phyloP scores from a whole-genome alignment of 2,113 vertebrate species.

The Cinclus cinclus region DNA sequence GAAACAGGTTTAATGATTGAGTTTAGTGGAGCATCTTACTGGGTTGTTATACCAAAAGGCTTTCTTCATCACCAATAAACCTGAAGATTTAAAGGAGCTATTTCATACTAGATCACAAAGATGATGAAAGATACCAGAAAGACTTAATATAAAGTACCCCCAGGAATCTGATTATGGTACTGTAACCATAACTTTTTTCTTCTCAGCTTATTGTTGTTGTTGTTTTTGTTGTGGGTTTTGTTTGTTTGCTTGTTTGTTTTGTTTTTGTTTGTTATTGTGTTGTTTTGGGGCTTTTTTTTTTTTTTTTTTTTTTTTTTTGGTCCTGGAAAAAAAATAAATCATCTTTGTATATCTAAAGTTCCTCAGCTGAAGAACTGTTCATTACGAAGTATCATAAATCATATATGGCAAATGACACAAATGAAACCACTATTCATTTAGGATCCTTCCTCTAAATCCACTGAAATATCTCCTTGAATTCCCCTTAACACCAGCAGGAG shows the following conservation, averaged over 20 bases:
- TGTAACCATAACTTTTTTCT: background rate
- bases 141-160: background rate
- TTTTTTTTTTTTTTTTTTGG: too few species aligned
- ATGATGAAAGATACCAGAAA: background rate
- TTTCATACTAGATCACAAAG: slow-evolving; percentile 12
- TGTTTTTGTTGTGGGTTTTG: too few species aligned
- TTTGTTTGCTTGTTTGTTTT: background rate
- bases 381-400: background rate
- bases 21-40: slow-evolving; percentile 25
- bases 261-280: too few species aligned
- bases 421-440: background rate
- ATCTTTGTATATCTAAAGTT: background rate
- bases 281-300: too few species aligned
- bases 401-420: background rate
- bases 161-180: background rate
- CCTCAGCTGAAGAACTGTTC: background rate
- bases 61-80: background rate
- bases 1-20: slow-evolving; percentile 42
- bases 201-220: too few species aligned
- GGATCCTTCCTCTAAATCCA: background rate
- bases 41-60: slow-evolving; percentile 8
- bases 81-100: background rate
- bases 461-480: background rate
- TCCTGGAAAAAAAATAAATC: background rate
- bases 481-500: background rate